Conservation (phyloP, 2,888 invertebrate species). For the Leucophenga maculata region DNA sequence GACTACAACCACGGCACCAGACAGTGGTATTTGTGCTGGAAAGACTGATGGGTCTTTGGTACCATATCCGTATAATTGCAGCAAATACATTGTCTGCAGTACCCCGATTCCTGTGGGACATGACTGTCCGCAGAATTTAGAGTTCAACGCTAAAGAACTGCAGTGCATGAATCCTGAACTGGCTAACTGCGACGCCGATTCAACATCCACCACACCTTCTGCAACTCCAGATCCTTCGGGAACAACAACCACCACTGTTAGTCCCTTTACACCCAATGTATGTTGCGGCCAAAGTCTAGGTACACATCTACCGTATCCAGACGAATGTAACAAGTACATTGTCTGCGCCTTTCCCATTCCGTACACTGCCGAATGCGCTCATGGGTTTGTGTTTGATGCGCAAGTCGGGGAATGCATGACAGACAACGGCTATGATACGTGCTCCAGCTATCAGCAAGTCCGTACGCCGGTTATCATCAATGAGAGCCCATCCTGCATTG, state of each 20-base stretch:
- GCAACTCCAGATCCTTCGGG: conserved; percentile 16
- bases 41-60: conserved; percentile 44
- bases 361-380: conserved; percentile 31
- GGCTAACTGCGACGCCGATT: conserved; percentile 67
- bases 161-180: conserved; percentile 53
- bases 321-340: conserved; percentile 50
- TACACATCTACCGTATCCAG: conserved; percentile 47
- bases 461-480: neutral
- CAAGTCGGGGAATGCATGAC: conserved; percentile 26
- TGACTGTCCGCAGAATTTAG: conserved; percentile 74
- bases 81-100: conserved; percentile 54
- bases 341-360: conserved; percentile 32
- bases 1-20: conserved; percentile 30
- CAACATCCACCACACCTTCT: conserved; percentile 36
- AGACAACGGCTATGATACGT: neutral
- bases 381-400: conserved; percentile 42
- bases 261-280: conserved; percentile 45
- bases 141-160: conserved; percentile 60
- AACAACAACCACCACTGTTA: conserved; percentile 33
- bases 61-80: conserved; percentile 58
- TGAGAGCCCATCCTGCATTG: neutral
- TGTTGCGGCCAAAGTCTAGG: conserved; percentile 36
- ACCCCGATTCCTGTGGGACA: conserved; percentile 71
- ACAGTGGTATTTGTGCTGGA: conserved; percentile 43
- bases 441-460: neutral